Conservation (phyloP, 2,888 invertebrate genomes). For the Leptopterna dolabrata region DNA sequence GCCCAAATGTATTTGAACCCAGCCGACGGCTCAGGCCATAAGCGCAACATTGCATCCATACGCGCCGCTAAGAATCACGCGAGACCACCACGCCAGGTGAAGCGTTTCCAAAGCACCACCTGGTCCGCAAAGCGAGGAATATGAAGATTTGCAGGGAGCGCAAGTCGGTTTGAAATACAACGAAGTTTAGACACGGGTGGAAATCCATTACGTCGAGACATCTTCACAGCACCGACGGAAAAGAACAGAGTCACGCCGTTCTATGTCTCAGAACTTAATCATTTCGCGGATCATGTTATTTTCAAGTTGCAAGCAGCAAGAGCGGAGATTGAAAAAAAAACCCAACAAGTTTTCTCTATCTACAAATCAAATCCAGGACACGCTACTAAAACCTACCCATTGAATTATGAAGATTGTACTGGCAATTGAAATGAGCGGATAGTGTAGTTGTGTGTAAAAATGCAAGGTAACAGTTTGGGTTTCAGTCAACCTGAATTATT, state of each 20-base stretch:
- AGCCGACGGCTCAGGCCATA: background rate
- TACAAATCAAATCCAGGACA: background rate
- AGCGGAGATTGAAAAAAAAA: background rate
- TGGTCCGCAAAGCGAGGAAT: background rate
- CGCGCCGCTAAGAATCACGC: background rate
- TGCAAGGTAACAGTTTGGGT: too few species aligned
- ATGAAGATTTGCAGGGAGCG: background rate
- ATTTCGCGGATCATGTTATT: background rate
- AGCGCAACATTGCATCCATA: background rate
- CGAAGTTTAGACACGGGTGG: background rate
- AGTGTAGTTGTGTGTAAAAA: too few species aligned
- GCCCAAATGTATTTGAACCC: too few species aligned
- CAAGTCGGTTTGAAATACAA: background rate
- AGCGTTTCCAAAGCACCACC: background rate
- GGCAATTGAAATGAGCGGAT: background rate
- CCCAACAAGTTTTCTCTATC: background rate
- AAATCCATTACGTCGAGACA: background rate
- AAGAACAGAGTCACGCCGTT: background rate
- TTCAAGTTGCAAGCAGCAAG: background rate
- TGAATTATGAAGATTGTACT: background rate
- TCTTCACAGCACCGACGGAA: background rate
- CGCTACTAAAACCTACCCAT: too few species aligned
- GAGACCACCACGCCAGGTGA: background rate
- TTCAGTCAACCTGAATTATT: too few species aligned
- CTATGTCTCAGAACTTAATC: background rate